Conservation (phyloP, 2,797 vertebrate genomes). For the Labroides dimidiatus region DNA sequence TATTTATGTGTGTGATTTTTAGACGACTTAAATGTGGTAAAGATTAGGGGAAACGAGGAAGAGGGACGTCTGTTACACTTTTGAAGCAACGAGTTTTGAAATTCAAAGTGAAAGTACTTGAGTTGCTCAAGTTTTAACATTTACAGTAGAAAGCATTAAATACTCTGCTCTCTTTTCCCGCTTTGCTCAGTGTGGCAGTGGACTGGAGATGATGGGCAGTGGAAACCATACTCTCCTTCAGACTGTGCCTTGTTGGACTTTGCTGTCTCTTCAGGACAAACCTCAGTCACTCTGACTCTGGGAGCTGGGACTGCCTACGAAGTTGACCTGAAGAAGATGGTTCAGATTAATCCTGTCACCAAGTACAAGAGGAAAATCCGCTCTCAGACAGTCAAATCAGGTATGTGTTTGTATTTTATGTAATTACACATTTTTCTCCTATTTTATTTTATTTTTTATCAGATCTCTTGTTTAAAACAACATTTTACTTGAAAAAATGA, state of each 20-base stretch:
- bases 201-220: slow-evolving; percentile 81
- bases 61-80: too few relatives aligned
- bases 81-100: too few relatives aligned
- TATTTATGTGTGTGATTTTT: too few relatives aligned
- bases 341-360: slow-evolving; percentile 83
- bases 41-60: too few relatives aligned
- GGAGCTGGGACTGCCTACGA: slow-evolving; percentile 69
- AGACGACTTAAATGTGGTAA: not conserved
- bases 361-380: slow-evolving; percentile 84
- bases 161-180: not conserved
- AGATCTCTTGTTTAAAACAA: too few relatives aligned
- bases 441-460: too few relatives aligned
- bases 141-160: too few relatives aligned
- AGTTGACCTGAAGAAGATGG: slow-evolving; percentile 85
- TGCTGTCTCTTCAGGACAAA: slow-evolving; percentile 58
- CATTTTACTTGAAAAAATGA: too few relatives aligned
- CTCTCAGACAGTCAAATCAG: slow-evolving; percentile 69
- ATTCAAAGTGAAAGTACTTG: too few relatives aligned
- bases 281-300: slow-evolving; percentile 59
- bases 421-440: not conserved
- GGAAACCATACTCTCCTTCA: slow-evolving; percentile 77
- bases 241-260: slow-evolving; percentile 75
- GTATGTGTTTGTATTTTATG: slow-evolving; percentile 47
- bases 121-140: too few relatives aligned
- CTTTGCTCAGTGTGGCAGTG: slow-evolving; percentile 84